Evolutionary conservation across 2,888 invertebrate genomes (phyloP), one percentile per base, ranked within the genome.

Genomic region (Drosophila kambysellisi): DNA sequence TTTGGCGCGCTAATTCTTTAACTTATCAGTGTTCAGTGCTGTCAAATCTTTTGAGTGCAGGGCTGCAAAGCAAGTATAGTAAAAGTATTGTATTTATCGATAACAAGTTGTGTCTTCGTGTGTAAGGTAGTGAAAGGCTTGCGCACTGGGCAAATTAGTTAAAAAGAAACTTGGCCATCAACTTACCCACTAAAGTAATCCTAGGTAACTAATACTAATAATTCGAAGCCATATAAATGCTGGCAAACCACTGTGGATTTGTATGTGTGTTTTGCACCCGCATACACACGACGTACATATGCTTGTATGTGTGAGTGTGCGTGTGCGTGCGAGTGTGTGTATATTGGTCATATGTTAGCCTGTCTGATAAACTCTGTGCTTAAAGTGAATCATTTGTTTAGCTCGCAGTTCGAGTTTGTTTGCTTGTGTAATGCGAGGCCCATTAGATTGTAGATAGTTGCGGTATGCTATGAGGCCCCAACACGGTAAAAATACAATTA

Each of bases 311-410:
- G 12, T 25, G 12, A 58, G 37, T 57, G 39, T 65, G 43, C 46
- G 41, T 41, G 33, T 61, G 67, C 43, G 37, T 52, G 48, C 54
- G 46, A 32, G 37, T 70, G 67, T 52, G 37, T 50, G 68, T 58
- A 43, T 59, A 58, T 72, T 70, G 66, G 81, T 81, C 79, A 81
- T 81, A 79, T 81, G 77, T 69, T 76, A 69, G 53, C 60, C 48
- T 65, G 76, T 70, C 81, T 81, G 79, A 76, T 81, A 77, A 81
- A 81, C 73, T 73, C 52, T 50, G 63, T 50, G 53, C 46, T 69
- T 46, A 69, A 79, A 79, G 74, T 84, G 84, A 84, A 86, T 84
- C 89, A 88, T 84, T 84, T 84, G 88, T 77, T 79, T 86, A 72
- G 80, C 70, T 79, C 65, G 2, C 80, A 66, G 62, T 56, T 68